These are phyloP conservation scores for Papilio aristodemus DNA, from an alignment of 1,140 invertebrate genomes.

Conservation along the genomic window DNA sequence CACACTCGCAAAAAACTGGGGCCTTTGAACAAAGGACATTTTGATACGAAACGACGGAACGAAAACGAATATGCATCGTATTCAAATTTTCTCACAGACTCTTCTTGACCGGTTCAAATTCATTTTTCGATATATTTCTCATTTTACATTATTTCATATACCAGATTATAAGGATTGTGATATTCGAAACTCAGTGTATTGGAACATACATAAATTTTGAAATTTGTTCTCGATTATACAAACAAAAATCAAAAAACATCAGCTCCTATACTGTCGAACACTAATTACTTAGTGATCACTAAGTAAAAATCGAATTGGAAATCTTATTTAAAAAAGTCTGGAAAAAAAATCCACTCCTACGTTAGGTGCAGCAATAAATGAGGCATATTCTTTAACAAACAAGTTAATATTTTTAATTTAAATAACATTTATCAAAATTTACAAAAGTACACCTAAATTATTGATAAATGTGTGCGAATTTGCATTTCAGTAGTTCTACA, in stretches of 20 bases:
- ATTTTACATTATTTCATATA: neutral
- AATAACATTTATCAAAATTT: too few species aligned
- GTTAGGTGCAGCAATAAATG: too few species aligned
- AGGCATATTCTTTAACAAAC: too few species aligned
- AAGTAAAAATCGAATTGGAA: too few species aligned
- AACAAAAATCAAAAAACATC: too few species aligned
- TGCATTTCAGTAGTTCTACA: neutral
- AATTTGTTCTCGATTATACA: too few species aligned
- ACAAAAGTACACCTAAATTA: too few species aligned
- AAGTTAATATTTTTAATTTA: too few species aligned
- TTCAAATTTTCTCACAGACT: neutral
- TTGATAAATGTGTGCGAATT: neutral
- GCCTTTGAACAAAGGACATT: slow-evolving; percentile 5
- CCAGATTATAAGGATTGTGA: neutral
- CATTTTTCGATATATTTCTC: neutral
- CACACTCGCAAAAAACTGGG: neutral
- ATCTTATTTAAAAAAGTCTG: too few species aligned
- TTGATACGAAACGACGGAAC: slow-evolving; percentile 11
- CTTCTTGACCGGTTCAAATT: slow-evolving; percentile 6
- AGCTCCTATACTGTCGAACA: too few species aligned
- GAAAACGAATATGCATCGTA: slow-evolving; percentile 17
- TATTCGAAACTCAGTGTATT: neutral
- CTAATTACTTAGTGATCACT: too few species aligned
- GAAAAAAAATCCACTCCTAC: too few species aligned
- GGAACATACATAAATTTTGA: neutral